phyloP scores from a whole-genome alignment of 2,797 vertebrate genomes.

The Ptychobarbus kaznakovi region DNA sequence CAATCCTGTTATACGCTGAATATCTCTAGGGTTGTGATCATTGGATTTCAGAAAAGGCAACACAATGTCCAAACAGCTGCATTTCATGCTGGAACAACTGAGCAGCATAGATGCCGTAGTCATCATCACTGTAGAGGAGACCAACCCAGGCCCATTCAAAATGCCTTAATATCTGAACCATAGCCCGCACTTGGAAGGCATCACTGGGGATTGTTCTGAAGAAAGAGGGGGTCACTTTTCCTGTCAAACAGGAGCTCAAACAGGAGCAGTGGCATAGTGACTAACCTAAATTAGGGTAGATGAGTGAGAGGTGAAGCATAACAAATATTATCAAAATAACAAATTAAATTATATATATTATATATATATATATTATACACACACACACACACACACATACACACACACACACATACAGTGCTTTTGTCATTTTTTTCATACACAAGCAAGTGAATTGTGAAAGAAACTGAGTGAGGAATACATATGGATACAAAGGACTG shows the following conservation, averaged over 20 bases:
- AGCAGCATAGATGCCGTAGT: conserved; percentile 72
- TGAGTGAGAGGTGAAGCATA: background rate
- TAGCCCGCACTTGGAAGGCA: conserved; percentile 55
- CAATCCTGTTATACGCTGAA: conserved; percentile 43
- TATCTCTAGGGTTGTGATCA: conserved; percentile 54
- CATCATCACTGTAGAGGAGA: conserved; percentile 72
- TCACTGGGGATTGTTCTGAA: conserved; percentile 58
- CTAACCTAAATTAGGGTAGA: conserved; percentile 34
- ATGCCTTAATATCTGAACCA: conserved; percentile 69
- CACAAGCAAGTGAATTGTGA: background rate
- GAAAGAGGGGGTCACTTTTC: conserved; percentile 45
- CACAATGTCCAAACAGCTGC: conserved; percentile 57
- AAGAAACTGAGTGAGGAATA: background rate
- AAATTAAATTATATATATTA: too few relatives aligned
- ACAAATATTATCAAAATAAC: background rate
- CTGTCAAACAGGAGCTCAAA: conserved; percentile 50
- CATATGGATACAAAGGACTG: background rate
- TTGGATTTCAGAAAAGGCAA: conserved; percentile 69
- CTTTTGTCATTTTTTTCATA: background rate
- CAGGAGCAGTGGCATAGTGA: conserved; percentile 58
- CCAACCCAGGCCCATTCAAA: conserved; percentile 76
- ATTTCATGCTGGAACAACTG: conserved; percentile 62
- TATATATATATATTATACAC: too few relatives aligned
- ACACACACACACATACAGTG: background rate
- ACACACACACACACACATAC: too few relatives aligned